Conservation (phyloP, 1,140 invertebrate genomes). For the Hirudo medicinalis region DNA sequence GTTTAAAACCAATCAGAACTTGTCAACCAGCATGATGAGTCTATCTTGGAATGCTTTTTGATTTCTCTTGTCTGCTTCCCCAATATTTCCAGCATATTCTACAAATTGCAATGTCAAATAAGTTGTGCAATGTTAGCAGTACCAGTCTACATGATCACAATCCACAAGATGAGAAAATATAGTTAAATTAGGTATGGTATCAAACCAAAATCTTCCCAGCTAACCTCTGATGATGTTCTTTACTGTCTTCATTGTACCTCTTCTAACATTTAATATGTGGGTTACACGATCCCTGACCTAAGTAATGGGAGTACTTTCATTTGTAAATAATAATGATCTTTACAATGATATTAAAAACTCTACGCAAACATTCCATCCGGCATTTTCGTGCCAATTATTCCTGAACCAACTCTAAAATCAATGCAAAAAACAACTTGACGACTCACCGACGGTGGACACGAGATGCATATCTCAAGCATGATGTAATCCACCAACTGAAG, state of each 20-base stretch:
- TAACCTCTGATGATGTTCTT: slow-evolving; percentile 79
- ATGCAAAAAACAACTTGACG: slow-evolving; percentile 2
- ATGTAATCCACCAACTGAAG: slow-evolving; percentile 90
- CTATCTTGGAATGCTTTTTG: slow-evolving; percentile 76
- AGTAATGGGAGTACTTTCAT: not conserved
- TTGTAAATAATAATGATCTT: not conserved
- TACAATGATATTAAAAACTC: not conserved
- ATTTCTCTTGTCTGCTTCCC: slow-evolving; percentile 72
- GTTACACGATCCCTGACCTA: slow-evolving; percentile 66
- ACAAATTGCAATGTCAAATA: slow-evolving; percentile 19
- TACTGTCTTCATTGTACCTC: slow-evolving; percentile 84
- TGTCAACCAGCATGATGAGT: slow-evolving; percentile 79
- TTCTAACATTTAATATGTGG: slow-evolving; percentile 72
- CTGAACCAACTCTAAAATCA: not conserved
- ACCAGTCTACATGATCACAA: not conserved
- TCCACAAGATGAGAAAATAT: not conserved
- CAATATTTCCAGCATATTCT: slow-evolving; percentile 90
- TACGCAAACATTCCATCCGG: not conserved
- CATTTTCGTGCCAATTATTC: not conserved
- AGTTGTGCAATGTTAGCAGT: not conserved
- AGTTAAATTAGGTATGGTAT: not conserved
- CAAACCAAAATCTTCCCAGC: slow-evolving; percentile 6
- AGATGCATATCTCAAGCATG: slow-evolving; percentile 77
- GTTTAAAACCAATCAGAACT: slow-evolving; percentile 55
- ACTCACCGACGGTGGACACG: slow-evolving; percentile 51